Base-by-base conservation (phyloP, 2,888 invertebrate genomes). In the Eupithecia exiguata region DNA sequence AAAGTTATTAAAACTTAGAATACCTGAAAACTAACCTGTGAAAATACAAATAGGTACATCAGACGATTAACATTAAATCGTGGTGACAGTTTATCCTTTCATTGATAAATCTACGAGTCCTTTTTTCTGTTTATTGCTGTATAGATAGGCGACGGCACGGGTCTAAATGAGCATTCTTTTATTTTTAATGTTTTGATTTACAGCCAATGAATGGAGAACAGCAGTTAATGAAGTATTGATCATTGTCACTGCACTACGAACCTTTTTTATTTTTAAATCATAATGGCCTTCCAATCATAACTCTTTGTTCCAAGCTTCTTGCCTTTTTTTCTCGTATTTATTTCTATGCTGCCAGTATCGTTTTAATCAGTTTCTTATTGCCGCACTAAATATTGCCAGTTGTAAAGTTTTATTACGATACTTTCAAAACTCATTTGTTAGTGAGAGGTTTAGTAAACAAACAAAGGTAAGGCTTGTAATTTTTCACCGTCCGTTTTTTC, bases 121-220 rank as follows among this genome's bases (percentile, higher is more conserved):
- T 66, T 66, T 66, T 75, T 75, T 72, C 72, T 73, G 72, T 66
- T 74, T 74, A 38, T 58, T 25, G 25, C 30, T 62, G 69, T 69
- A 49, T 69, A 38, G 71, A 69, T 74, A 75, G 87, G 83, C 84
- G 83, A 87, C 84, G 88, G 87, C 88, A 89, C 88, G 84, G 86
- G 86, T 76, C 88, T 83, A 91, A 92, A 92, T 89, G 90, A 92
- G 88, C 82, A 76, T 72, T 88, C 87, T 83, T 91, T 88, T 82
- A 89, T 91, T 91, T 91, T 89, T 85, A 81, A 82, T 82, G 83
- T 83, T 88, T 87, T 92, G 92, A 91, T 92, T 91, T 92, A 92
- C 89, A 87, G 84, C 89, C 87, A 88, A 89, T 90, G 89, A 87
- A 90, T 88, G 88, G 87, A 88, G 89, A 87, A 88, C 88, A 85